Base-by-base conservation (phyloP, 2,797 vertebrate species). In the Sebastes hubbsi region DNA sequence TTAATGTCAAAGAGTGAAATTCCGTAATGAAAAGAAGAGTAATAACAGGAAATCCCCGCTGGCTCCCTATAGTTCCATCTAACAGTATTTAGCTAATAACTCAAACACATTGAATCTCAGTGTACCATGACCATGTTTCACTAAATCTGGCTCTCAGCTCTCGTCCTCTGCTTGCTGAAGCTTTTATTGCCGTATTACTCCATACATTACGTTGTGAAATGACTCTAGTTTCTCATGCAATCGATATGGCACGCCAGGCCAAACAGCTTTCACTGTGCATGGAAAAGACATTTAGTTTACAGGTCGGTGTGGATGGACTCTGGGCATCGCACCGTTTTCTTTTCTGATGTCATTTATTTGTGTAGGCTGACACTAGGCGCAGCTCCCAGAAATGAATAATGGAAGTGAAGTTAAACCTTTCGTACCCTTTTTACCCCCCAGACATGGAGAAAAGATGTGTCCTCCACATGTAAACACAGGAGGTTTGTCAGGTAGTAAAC, bases 241-340 rank as follows among this genome's bases (percentile, higher is more conserved):
- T 75, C 24, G 29, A 36, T 71, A 9, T 29, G 61, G 52, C 72
- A 71, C 22, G 58, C 77, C 71, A 75, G 75, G 76, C 62, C 56
- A 73, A 79, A 82, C 70, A 12, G 24, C 42, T 72, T 27, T 62
- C 32, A 55, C 3, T 25, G 59, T 63, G 82, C 65, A 75, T 82
- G 90, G 90, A 91, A 93, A 94, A 91, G 61, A 46, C 72, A 81
- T 92, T 88, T 60, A 6, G 34, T 88, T 85, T 84, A 80, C 81
- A 79, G 65, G 75, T 73, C 32, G 63, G 71, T 30, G 14, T 63
- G 10, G 52, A 72, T 32, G 70, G 72, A 81, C 74, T 79, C 34
- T 2, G 34, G 12, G 75, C 81, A n/a, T 86, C 71, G 77, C 72
- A 59, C 61, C 59, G 5, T 64, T 61, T 81, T 81, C 73, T 49